Evolutionary conservation across 2,888 invertebrate species (phyloP).

Genomic region (Brachycybe producta): DNA sequence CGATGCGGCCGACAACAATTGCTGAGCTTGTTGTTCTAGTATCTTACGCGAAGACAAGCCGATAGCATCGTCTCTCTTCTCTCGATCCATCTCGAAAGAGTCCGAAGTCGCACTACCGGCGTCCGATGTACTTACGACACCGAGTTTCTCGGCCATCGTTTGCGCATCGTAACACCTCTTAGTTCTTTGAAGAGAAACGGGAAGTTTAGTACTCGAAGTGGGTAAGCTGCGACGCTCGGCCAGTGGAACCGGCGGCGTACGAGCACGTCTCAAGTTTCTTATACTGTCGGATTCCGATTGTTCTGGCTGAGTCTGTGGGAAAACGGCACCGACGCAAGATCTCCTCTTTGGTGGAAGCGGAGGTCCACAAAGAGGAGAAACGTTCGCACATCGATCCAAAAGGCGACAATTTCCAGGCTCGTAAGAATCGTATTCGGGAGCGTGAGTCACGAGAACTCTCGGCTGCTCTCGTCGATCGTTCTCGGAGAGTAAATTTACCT

Average conservation of each 20-base stretch:
- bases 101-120: too few species aligned
- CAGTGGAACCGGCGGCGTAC: background rate
- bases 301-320: background rate
- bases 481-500: background rate
- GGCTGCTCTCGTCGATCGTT: slow-evolving; percentile 11
- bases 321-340: background rate
- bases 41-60: too few species aligned
- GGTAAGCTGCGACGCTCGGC: background rate
- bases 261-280: background rate
- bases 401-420: too few species aligned
- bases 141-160: too few species aligned
- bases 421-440: background rate
- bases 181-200: background rate
- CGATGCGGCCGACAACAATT: background rate
- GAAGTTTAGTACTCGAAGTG: background rate
- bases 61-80: too few species aligned
- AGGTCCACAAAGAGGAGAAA: too few species aligned
- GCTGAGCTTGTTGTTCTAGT: too few species aligned
- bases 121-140: too few species aligned
- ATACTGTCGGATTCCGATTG: background rate
- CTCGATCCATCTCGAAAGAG: too few species aligned
- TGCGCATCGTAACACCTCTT: too few species aligned
- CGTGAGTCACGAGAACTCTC: slow-evolving; percentile 13
- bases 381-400: too few species aligned
- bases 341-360: background rate